Base-by-base conservation (phyloP, 1,140 invertebrate species). In the Drosophila erecta region DNA sequence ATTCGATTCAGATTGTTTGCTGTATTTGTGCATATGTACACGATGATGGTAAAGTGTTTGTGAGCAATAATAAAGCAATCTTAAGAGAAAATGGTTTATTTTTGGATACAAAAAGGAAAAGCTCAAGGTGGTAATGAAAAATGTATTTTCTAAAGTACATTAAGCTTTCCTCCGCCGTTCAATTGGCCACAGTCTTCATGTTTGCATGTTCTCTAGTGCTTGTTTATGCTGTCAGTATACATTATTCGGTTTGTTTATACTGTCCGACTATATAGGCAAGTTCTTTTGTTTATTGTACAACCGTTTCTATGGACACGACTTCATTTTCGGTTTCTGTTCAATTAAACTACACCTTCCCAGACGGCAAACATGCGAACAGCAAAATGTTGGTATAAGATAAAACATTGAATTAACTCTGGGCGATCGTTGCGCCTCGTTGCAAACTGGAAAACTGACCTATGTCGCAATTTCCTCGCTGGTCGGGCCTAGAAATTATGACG, bases 61-160 rank as follows among this genome's bases (percentile, higher is more conserved):
- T 65, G 64, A 67, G 64, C 24, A 53, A 67, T 67, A 69, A 60
- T 69, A 56, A 49, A 49, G 73, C 71, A 47, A 51, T 65, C 79
- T 80, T 86, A 75, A 87, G 76, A 86, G 84, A 71, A 89, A 76
- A 79, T 71, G 60, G 64, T 89, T 80, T 89, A 89, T 84, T 89
- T 89, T 77, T 83, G 70, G 84, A 83, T 49, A 5, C 49, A 22
- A 44, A 76, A 79, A 67, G 60, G 64, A 71, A 78, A 89, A 89
- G 84, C 84, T 83, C 76, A 78, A 74, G 69, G 69, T 89, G 79
- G 78, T 89, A 83, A 87, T 87, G 60, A 83, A 86, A 81, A 64
- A 49, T 64, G 38, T 44, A 56, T 77, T 77, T 77, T 70, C 49
- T 66, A 47, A 72, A 79, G 79, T 79, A 80, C 72, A 44, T 66